Percentiles rank a stretch among this genome's conserved stretches.
Conservation (phyloP, 2,797 vertebrate species). For the Lophius americanus region DNA sequence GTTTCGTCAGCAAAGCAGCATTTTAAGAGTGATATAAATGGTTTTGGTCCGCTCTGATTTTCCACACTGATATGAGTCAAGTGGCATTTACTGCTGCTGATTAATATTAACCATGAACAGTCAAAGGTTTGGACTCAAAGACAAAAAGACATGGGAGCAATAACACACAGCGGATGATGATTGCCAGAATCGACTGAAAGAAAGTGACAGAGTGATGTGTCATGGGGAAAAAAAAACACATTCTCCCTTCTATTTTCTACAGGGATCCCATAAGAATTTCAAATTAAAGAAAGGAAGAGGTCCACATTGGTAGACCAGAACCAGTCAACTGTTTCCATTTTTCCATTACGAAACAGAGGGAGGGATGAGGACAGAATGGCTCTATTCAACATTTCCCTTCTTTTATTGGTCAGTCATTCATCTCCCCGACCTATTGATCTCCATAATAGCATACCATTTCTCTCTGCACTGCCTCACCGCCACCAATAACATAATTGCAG, state of each 20-base stretch:
- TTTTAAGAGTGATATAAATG: background rate
- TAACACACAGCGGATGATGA: background rate
- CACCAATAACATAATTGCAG: slow-evolving; percentile 28
- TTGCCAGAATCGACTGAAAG: background rate
- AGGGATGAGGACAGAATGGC: slow-evolving; percentile 45
- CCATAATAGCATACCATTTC: slow-evolving; percentile 46
- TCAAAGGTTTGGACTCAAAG: background rate
- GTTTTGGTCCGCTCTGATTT: background rate
- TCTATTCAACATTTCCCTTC: slow-evolving; percentile 44
- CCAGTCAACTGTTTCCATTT: slow-evolving; percentile 64
- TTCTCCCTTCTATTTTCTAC: slow-evolving; percentile 3
- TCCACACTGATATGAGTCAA: background rate
- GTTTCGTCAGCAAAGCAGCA: no score
- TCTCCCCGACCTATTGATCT: slow-evolving; percentile 57
- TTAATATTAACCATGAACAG: background rate
- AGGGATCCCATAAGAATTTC: slow-evolving; percentile 47
- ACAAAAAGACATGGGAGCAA: background rate
- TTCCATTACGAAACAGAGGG: slow-evolving; percentile 59
- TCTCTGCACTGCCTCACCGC: slow-evolving; percentile 19
- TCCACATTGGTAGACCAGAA: slow-evolving; percentile 50
- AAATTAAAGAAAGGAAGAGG: slow-evolving; percentile 31
- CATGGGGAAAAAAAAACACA: background rate
- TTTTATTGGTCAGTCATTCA: slow-evolving; percentile 58
- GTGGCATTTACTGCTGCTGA: no score
- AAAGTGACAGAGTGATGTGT: background rate